Evolutionary conservation across 2,888 invertebrate species (phyloP), one percentile per base, ranked within the genome.

Genomic region (Hypena proboscidalis): DNA sequence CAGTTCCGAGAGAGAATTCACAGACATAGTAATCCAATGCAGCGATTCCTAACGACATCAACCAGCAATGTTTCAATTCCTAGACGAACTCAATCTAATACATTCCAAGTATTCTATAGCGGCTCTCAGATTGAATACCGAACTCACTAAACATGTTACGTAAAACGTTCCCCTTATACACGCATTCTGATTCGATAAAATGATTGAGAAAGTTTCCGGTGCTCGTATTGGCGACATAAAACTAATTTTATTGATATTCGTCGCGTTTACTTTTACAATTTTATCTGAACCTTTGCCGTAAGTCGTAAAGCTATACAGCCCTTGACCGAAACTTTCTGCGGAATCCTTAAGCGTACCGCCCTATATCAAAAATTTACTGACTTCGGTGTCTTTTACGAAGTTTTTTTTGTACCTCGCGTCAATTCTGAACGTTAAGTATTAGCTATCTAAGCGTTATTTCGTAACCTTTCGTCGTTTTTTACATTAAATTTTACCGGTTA

Each of bases 171-270:
- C 43, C 36, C 31, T 39, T 51, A 49, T 25, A 47, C 39, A 48
- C 56, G 49, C 47, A 61, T 57, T 54, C 37, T 56, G 49, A 65
- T 60, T 63, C 52, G 43, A 68, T 67, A 65, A 63, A 68, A 63
- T 58, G 39, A 68, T 65, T 70, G 58, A 54, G 54, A 68, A 65
- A 62, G 56, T 66, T 70, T 62, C 59, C 62, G 58, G 44, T 48
- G 27, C 48, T 58, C 65, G 55, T 57, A 58, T 67, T 54, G 66
- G 43, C 41, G 55, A 59, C 57, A 66, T 72, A 69, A 67, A 73
- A 74, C 74, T 71, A 70, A 74, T 73, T 70, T 74, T 69, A 71
- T 70, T 66, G 72, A 71, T 70, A 72, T 70, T 67, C 64, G 46
- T 48, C 49, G 52, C 65, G 53, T 70, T 72, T 61, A 62, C 63